Evolutionary conservation across 2,797 vertebrate genomes (phyloP).

Genomic region (Coracias cyanogaster): DNA sequence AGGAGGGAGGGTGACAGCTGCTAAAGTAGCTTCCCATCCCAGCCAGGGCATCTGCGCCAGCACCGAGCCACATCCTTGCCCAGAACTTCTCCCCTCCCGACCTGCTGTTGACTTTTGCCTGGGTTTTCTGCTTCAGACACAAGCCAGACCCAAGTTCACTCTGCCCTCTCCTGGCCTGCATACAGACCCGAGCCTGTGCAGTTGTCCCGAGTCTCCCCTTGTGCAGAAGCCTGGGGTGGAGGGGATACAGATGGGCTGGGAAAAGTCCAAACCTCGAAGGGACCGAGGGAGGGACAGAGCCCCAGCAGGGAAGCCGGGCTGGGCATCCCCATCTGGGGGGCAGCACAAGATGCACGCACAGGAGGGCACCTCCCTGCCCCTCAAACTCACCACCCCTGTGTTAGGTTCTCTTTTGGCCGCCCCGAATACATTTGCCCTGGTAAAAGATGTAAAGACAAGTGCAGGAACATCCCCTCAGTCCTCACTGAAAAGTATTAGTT

Average conservation of each 20-base stretch:
- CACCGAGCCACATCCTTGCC: not conserved
- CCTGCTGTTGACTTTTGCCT: not conserved
- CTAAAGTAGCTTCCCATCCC: not conserved
- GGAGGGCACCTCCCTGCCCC: not conserved
- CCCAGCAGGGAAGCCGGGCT: not conserved
- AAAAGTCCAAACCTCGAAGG: rapidly evolving
- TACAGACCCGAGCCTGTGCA: not conserved
- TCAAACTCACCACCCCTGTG: rapidly evolving
- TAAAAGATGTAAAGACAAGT: not conserved
- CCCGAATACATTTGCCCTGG: not conserved
- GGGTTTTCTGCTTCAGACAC: not conserved
- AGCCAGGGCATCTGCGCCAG: rapidly evolving
- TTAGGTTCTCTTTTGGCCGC: not conserved
- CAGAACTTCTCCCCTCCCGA: not conserved
- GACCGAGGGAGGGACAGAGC: not conserved
- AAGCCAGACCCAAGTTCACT: not conserved
- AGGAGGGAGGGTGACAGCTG: rapidly evolving
- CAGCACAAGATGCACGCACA: not conserved
- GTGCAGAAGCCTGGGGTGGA: rapidly evolving
- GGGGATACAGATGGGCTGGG: not conserved
- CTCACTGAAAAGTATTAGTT: not conserved
- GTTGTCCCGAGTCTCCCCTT: rapidly evolving
- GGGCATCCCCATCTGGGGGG: rapidly evolving
- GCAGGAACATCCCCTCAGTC: not conserved
- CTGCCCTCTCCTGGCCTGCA: conserved; percentile 64